These are phyloP conservation scores for Enteromius treurensis DNA, from an alignment of 2,797 vertebrate species.

Conservation along the genomic window DNA sequence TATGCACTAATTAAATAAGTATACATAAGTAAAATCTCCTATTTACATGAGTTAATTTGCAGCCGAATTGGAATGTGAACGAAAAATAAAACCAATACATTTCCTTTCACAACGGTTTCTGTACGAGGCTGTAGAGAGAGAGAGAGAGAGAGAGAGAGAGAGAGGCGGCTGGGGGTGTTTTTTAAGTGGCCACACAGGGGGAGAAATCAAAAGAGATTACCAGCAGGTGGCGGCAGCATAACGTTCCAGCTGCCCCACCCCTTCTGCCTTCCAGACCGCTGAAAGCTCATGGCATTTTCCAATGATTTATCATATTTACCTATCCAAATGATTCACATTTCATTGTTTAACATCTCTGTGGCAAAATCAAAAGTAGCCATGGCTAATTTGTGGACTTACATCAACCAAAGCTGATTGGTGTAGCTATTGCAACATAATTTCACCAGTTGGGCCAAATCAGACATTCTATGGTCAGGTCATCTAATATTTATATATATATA, in stretches of 20 bases:
- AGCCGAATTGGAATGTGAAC: background rate
- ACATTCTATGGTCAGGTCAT: background rate
- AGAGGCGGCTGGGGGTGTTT: slow-evolving; percentile 67
- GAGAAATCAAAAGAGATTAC: slow-evolving; percentile 81
- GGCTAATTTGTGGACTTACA: slow-evolving; percentile 1
- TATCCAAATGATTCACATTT: slow-evolving; percentile 38
- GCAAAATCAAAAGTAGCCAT: background rate
- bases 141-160: slow-evolving; percentile 62
- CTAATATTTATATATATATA: background rate
- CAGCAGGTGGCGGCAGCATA: slow-evolving; percentile 88
- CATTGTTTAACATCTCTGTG: slow-evolving; percentile 32
- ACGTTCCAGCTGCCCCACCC: slow-evolving; percentile 83
- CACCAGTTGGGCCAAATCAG: background rate
- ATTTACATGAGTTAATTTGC: background rate
- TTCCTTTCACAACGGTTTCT: background rate
- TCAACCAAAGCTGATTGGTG: background rate
- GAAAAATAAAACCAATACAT: background rate
- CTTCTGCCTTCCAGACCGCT: slow-evolving; percentile 68
- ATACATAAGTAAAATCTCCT: background rate
- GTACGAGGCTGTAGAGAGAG: slow-evolving; percentile 37
- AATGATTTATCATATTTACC: slow-evolving; percentile 55
- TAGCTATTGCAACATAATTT: background rate
- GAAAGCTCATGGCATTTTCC: slow-evolving; percentile 42
- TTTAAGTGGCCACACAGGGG: slow-evolving; percentile 74
- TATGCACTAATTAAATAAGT: no score